Conservation (phyloP, 1,140 invertebrate species). For the Adelges cooleyi region DNA sequence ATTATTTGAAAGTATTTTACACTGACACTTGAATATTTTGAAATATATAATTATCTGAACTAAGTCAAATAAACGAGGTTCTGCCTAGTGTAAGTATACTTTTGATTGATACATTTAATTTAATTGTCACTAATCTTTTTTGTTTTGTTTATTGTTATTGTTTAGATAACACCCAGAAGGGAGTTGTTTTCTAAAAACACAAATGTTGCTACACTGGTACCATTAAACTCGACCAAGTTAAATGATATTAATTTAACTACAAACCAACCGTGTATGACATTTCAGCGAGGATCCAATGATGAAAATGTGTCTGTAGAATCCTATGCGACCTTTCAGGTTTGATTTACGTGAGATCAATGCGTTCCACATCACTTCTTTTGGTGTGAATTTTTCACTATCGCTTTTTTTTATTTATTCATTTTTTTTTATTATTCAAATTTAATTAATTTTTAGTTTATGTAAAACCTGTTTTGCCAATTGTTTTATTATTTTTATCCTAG, state of each 20-base stretch:
- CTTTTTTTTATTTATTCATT: neutral
- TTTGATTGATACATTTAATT: neutral
- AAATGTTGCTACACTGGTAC: slow-evolving; percentile 18
- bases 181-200: neutral
- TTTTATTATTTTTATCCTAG: too few relatives aligned
- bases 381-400: slow-evolving; percentile 19
- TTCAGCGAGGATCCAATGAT: neutral
- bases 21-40: too few relatives aligned
- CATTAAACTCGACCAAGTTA: slow-evolving; percentile 14
- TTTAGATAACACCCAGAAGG: neutral
- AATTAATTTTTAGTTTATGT: too few relatives aligned
- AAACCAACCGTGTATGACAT: neutral
- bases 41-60: neutral
- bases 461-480: too few relatives aligned
- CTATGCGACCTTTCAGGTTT: slow-evolving; percentile 21
- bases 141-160: neutral
- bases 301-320: slow-evolving; percentile 17
- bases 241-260: neutral
- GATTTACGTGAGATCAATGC: slow-evolving; percentile 19
- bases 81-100: slow-evolving; percentile 22
- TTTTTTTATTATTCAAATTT: too few relatives aligned
- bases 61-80: slow-evolving; percentile 27
- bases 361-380: slow-evolving; percentile 11
- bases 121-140: neutral
- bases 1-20: too few relatives aligned